phyloP scores from a whole-genome alignment of 2,888 invertebrate genomes.

The Pediacus dermestoides region DNA sequence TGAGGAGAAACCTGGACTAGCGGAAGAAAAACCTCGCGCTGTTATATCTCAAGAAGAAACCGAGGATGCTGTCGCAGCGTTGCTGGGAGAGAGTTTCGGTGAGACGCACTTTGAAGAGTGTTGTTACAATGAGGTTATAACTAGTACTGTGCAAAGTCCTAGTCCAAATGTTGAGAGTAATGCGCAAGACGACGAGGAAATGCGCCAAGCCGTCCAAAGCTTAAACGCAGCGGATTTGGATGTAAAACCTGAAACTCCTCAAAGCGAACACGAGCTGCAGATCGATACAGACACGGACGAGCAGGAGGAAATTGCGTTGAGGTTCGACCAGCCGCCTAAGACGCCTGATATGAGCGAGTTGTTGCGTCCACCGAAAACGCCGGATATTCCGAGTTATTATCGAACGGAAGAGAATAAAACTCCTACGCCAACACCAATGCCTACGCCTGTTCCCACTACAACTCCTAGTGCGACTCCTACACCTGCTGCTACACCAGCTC shows the following conservation, averaged over 20 bases:
- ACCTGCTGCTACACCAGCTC: constrained; percentile 17
- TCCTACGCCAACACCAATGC: constrained; percentile 16
- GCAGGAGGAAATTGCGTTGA: constrained; percentile 55
- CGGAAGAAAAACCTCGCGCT: constrained; percentile 74
- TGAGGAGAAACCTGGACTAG: constrained; percentile 42
- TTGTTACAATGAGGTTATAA: constrained; percentile 54
- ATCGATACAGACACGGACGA: constrained; percentile 86
- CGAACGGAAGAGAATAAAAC: constrained; percentile 42
- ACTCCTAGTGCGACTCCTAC: neutral
- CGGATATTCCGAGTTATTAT: constrained; percentile 55
- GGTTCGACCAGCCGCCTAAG: constrained; percentile 50
- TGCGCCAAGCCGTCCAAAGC: constrained; percentile 80
- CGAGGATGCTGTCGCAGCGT: constrained; percentile 85
- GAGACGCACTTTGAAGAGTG: constrained; percentile 57
- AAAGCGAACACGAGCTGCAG: constrained; percentile 77
- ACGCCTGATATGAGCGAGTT: constrained; percentile 53
- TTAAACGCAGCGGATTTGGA: constrained; percentile 66
- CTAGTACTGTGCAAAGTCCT: constrained; percentile 49
- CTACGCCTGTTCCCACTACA: too few species aligned
- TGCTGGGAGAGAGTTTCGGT: constrained; percentile 82
- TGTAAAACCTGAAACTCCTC: constrained; percentile 79
- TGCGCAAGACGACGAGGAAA: constrained; percentile 82
- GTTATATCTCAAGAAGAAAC: constrained; percentile 90
- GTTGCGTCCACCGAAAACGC: constrained; percentile 55
- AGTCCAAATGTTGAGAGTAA: constrained; percentile 64